Base-by-base conservation (phyloP, 2,888 invertebrate genomes). In the Salpingus planirostris region DNA sequence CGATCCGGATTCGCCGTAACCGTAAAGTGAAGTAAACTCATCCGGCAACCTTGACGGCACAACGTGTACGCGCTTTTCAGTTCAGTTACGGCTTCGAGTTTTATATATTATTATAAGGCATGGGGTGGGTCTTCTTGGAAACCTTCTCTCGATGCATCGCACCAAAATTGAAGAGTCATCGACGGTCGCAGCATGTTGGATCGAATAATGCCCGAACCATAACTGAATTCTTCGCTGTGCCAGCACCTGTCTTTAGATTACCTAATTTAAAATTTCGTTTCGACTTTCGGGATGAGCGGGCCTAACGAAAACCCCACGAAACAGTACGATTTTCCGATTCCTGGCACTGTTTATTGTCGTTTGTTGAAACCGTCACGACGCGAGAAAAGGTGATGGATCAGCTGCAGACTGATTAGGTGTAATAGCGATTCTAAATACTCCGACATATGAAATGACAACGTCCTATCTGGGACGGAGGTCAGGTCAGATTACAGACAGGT, bases 81-180 rank as follows among this genome's bases (percentile, higher is more conserved):
- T n/a, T n/a, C n/a, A n/a, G n/a, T n/a, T n/a, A n/a, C n/a, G n/a
- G n/a, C n/a, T n/a, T n/a, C n/a, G n/a, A n/a, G n/a, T n/a, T n/a
- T n/a, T n/a, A n/a, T n/a, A n/a, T n/a, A n/a, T n/a, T n/a, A n/a
- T n/a, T n/a, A 39, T 31, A n/a, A n/a, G n/a, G n/a, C 32, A 34
- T 42, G 40, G 52, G 53, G 52, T 53, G 47, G 52, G 48, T 42
- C 46, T 54, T 54, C 51, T 47, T 43, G 46, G 52, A 52, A 52
- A 46, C 38, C 47, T 52, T 50, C 46, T 43, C n/a, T n/a, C 46
- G 43, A 33, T 49, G 43, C 44, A 43, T 34, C 33, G 29, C n/a
- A n/a, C n/a, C n/a, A 52, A 50, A 50, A 36, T 42, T 52, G 54
- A 43, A 31, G 29, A 54, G 53, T 55, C 55, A 55, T 50, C n/a